Conservation (phyloP, 30 jellyfish, hydroid and myxozoan species). For the Chrysaora quinquecirrha region DNA sequence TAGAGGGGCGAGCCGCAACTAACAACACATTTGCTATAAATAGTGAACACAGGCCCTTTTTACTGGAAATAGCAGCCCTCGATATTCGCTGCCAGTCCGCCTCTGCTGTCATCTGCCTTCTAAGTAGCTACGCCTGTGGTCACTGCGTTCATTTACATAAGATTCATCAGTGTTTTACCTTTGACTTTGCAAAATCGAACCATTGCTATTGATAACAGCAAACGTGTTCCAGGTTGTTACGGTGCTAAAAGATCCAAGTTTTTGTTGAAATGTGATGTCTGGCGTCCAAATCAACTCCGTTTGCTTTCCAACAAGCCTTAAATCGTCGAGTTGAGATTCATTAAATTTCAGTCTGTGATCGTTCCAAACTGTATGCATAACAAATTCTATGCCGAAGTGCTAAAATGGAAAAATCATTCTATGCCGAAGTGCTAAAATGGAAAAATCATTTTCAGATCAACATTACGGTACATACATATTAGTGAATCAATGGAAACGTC, state of each 20-base stretch:
- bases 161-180: constrained; percentile 8
- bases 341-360: constrained; percentile 33
- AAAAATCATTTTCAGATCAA: background rate
- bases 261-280: constrained; percentile 38
- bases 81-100: no score
- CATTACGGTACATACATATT: no score
- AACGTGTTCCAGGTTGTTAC: constrained; percentile 36
- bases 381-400: constrained; percentile 38
- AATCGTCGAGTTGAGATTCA: constrained; percentile 21
- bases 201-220: constrained; percentile 31
- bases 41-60: no score
- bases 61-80: no score
- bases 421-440: constrained; percentile 39
- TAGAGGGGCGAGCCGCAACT: no score
- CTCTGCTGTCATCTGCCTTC: no score
- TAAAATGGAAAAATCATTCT: background rate
- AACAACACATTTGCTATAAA: no score
- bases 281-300: constrained; percentile 53
- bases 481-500: no score
- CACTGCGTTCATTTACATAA: no score
- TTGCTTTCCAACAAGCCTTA: constrained; percentile 37
- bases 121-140: no score
- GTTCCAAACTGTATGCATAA: constrained; percentile 25
- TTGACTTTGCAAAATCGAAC: constrained; percentile 37
- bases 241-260: constrained; percentile 32